Base-by-base conservation (phyloP, 2,888 invertebrate species). In the Apodemia mormo region DNA sequence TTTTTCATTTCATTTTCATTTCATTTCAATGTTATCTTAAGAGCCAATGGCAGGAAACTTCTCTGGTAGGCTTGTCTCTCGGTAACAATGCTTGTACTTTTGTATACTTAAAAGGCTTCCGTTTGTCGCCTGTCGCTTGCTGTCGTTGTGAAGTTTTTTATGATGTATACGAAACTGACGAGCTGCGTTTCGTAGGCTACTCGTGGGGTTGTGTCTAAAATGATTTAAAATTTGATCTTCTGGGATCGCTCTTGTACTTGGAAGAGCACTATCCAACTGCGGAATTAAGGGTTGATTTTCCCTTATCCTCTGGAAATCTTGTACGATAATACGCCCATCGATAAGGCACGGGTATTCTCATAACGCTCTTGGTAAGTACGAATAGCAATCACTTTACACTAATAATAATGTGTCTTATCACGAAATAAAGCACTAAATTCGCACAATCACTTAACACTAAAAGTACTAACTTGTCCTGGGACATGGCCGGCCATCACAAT, bases 51-150 rank as follows among this genome's bases (percentile, higher is more conserved):
- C 22, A 22, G 22, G 22, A 22, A 22, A 22, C 22, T 22, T 22
- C 56, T 12, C 74, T 67, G 12, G 52, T 37, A 10, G 30, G 22
- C 14, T 30, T 54, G 30, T 74, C 72, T 37, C 69, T 64, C 4
- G 72, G 65, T 29, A 73, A 52, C 22, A 72, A 54, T 6, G 73
- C 73, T 14, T 72, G 72, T 1, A 70, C 72, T 66, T 68, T 72
- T 5, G 66, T 56, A 1, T 68, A 61, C 37, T 69, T 71, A n/a
- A 66, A 70, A 9, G 74, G 64, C 0, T 66, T 58, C 10, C 22
- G 64, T 52, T 67, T 71, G 40, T 71, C 64, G 3, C 68, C 22
- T 22, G 22, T 22, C 22, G 22, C 22, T 22, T 22, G 22, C 22
- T 22, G 22, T 22, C 22, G 45, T 54, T 56, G 30, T 67, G 68